phyloP scores from a whole-genome alignment of 2,113 vertebrate species.

The Pelecanus crispus region DNA sequence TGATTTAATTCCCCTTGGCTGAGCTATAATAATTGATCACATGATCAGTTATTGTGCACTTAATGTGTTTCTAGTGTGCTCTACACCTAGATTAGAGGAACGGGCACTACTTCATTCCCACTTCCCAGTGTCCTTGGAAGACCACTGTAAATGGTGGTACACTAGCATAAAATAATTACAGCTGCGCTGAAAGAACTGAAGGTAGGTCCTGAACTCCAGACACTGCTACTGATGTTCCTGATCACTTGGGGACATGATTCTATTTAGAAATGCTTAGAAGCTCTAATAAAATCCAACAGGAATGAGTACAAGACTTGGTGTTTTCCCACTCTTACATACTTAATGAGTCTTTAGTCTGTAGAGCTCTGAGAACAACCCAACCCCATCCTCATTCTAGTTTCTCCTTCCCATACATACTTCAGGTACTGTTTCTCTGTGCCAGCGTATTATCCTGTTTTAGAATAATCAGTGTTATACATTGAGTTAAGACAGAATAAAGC shows the following conservation, averaged over 20 bases:
- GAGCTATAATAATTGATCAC: not conserved
- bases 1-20: not conserved
- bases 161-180: not conserved
- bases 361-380: not conserved
- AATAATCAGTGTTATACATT: not conserved
- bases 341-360: not conserved
- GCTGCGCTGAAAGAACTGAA: not conserved
- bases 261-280: not conserved
- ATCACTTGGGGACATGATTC: not conserved
- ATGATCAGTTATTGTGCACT: not conserved
- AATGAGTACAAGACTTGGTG: not conserved
- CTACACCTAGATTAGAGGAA: not conserved
- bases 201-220: not conserved
- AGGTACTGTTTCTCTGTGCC: not conserved
- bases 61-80: not conserved
- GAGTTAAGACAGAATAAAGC: not conserved
- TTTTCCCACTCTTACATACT: not conserved
- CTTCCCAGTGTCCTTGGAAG: not conserved
- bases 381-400: not conserved
- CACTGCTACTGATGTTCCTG: not conserved
- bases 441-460: not conserved
- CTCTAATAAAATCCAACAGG: not conserved
- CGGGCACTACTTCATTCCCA: not conserved
- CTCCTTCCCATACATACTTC: not conserved
- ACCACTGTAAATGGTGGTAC: not conserved